Percentiles rank a stretch among this genome's conserved stretches.
Evolutionary conservation across 2,797 vertebrate species (phyloP).

Genomic region (Acrossocheilus wenchowensis): DNA sequence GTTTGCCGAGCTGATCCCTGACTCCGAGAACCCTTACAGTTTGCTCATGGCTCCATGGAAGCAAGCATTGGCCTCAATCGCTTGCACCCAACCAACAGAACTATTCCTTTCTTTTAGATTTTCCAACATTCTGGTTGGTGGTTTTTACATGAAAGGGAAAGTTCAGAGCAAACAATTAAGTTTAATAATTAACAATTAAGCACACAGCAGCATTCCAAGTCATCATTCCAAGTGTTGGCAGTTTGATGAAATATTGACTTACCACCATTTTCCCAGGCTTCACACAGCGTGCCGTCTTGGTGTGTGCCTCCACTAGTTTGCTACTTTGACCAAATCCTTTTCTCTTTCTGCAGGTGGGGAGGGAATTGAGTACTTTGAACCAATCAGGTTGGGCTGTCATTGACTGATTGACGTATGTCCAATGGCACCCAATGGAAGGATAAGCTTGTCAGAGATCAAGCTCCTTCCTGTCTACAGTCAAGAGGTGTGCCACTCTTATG

Average conservation of each 20-base stretch:
- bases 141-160: not conserved
- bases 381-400: slow-evolving; percentile 39
- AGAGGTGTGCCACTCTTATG: slow-evolving; percentile 1
- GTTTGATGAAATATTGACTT: slow-evolving; percentile 32
- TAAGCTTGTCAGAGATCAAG: slow-evolving; percentile 54
- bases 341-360: slow-evolving; percentile 26
- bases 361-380: slow-evolving; percentile 47
- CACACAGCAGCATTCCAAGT: not conserved
- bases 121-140: not conserved
- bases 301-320: slow-evolving; percentile 25
- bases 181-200: too few species aligned
- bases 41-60: not conserved
- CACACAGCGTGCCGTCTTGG: slow-evolving; percentile 31
- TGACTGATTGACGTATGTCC: slow-evolving; percentile 44
- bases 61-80: slow-evolving; percentile 2
- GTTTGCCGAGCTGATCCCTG: slow-evolving; percentile 42
- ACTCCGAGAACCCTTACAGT: slow-evolving; percentile 35
- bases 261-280: slow-evolving; percentile 55
- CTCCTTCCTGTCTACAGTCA: slow-evolving; percentile 15
- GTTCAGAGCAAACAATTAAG: not conserved
- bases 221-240: not conserved
- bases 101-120: not conserved
- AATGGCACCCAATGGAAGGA: slow-evolving; percentile 24
- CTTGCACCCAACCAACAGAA: not conserved
- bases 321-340: slow-evolving; percentile 44